Base-by-base conservation (phyloP, 2,888 invertebrate genomes). In the Andrena chrysosceles region DNA sequence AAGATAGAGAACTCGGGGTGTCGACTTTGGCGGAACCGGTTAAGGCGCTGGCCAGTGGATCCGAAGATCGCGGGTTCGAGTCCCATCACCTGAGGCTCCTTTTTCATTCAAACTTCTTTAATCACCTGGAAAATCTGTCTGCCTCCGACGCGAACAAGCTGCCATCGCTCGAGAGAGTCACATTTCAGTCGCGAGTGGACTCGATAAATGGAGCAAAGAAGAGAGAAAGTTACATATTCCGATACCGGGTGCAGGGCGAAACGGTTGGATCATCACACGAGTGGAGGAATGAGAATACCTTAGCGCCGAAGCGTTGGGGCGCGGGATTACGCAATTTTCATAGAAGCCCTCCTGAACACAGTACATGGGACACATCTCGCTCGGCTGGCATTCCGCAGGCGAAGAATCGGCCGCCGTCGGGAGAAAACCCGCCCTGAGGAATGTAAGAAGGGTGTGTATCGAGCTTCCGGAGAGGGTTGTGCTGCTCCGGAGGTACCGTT, bases 271-370 rank as follows among this genome's bases (percentile, higher is more conserved):
- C 20, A 20, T 52, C 20, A 52, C 52, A 20, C n/a, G 20, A 20
- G 52, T 52, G 52, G 23, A n/a, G n/a, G n/a, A n/a, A n/a, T n/a
- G n/a, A n/a, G n/a, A 56, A 56, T 56, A 56, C 7, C 20, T 29
- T 4, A 0, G 10, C n/a, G 29, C 16, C 7, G 48, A 31, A 66
- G 23, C 29, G 26, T 10, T 10, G 4, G 35, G 60, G 13, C 23
- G 52, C 29, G 16, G 54, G 64, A 66, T 79, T 69, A 59, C 35
- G 60, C 20, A 66, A 81, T 79, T 79, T 79, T 71, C 67, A 16
- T 60, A 29, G 26, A 67, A 77, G 26, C 52, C 60, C 33, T 35
- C 33, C 5, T 13, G 60, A 64, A 52, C 16, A 10, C n/a, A n/a
- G 23, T 4, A 16, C 52, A 48, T n/a, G n/a, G 16, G 33, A 33